A percentile compares a stretch with the other conserved stretches of the same genome.
Evolutionary conservation across 2,797 vertebrate genomes (phyloP).

Genomic region (Acanthiza pusilla): DNA sequence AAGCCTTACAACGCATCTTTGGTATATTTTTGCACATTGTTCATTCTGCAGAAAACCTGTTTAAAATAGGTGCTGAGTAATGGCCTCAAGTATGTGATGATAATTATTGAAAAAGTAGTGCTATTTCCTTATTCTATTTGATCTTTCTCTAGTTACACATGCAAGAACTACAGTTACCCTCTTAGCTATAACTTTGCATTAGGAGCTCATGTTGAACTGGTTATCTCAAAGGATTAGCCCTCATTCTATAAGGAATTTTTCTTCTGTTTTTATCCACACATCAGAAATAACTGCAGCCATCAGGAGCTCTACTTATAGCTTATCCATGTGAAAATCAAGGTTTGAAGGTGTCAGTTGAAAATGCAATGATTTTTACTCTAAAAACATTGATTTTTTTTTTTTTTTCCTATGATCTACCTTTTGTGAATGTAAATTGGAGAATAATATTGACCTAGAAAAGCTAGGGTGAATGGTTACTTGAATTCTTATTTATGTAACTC

Average conservation of each 20-base stretch:
- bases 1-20: neutral
- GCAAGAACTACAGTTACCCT: neutral
- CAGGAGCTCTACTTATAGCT: neutral
- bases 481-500: neutral
- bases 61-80: neutral
- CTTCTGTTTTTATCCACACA: neutral
- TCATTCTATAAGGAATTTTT: neutral
- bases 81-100: neutral
- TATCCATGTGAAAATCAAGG: neutral
- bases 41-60: neutral
- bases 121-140: neutral
- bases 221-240: neutral
- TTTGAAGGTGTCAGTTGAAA: neutral
- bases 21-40: neutral
- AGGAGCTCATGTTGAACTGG: neutral
- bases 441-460: neutral
- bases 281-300: neutral
- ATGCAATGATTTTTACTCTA: neutral
- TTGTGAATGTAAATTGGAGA: neutral
- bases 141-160: neutral
- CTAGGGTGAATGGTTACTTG: neutral
- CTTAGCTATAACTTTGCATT: neutral
- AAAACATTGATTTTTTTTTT: neutral
- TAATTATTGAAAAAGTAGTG: neutral
- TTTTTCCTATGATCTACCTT: neutral